Base-by-base conservation (phyloP, 2,113 vertebrate genomes). In the Larimichthys crocea region DNA sequence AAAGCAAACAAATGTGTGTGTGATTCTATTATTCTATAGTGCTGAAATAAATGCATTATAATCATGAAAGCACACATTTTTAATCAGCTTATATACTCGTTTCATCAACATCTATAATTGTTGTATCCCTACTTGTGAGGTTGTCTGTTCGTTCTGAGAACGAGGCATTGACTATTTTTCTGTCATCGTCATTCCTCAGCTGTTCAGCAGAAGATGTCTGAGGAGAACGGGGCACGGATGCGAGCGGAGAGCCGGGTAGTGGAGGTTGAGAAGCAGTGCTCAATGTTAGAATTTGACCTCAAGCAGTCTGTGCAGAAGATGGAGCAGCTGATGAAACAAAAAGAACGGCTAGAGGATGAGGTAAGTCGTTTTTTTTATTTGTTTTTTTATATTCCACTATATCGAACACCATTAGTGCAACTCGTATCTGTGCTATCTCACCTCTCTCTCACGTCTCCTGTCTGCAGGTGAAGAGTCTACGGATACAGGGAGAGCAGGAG, bases 231-330 rank as follows among this genome's bases (percentile, higher is more conserved):
- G 76, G 95, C 96, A 35, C 95, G 97, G 89, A 97, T 97, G 93
- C 96, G 97, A 79, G 97, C 97, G 15, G 98, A 99, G 94, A 97
- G 97, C 91, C 88, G 94, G 68, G 94, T 97, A 83, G 97, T 99
- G 93, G 97, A 99, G 89, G 96, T 97, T 78, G 98, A 99, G 92
- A 99, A 99, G 88, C 97, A 98, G 87, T 99, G 98, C 92, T 99
- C 98, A 9, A 99, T 99, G 97, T 91, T 99, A 66, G 98, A 99
- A 87, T 98, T 99, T 10, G 98, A 99, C 94, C 95, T 99, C 66
- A 99, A 99, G 86, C 98, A 99, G 83, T 98, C 97, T 44, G 96
- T 97, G 87, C 98, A 99, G 94, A 99, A 99, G 90, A 94, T 98
- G 65, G 98, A 99, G 85, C 98, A 99, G 91, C 94, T 99, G 90